Base-by-base conservation (phyloP, 2,113 vertebrate species). In the Eptesicus fuscus region DNA sequence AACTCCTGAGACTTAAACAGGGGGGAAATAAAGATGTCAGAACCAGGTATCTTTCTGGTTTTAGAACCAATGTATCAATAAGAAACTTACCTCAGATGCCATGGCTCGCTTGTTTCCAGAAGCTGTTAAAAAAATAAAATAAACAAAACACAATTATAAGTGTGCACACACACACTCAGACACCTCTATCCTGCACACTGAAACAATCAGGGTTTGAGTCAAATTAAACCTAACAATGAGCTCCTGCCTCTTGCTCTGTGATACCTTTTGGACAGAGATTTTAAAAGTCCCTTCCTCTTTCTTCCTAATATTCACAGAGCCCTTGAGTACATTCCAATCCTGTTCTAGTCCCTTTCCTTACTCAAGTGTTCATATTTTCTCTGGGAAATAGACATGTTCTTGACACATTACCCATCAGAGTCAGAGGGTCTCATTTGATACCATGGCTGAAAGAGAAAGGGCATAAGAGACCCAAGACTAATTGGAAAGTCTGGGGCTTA, bases 81-180 rank as follows among this genome's bases (percentile, higher is more conserved):
- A 42, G n/a, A 49, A 88, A 90, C 98, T 98, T 85, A 98, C 98
- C 98, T 98, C 98, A 3, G 98, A 95, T n/a, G 96, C 95, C 76
- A 94, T 67, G 0, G 98, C 67, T 78, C 98, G 98, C 23, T 98
- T 98, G 94, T 97, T 73, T 32, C 97, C 96, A 77, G 97, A 88
- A 25, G 96, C 98, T 98, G 97, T 10, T 53, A 71, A 96, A 77
- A 96, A 61, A 59, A 5, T n/a, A 30, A 30, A 79, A 86, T 28
- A 56, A 95, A 1, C 16, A 93, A 89, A 40, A 87, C n/a, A 51
- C 23, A 84, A 56, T 47, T 25, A 9, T 91, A 91, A 92, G n/a
- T 18, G 8, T 32, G 51, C 17, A 90, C 14, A 82, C 37, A 59
- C 17, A 90, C 32, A 59, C 74, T 53, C 14, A n/a, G 25, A 87